A percentile compares a stretch with the other conserved stretches of the same genome.
Evolutionary conservation across 2,797 vertebrate genomes (phyloP).

Genomic region (Paramormyrops hopkinsi): DNA sequence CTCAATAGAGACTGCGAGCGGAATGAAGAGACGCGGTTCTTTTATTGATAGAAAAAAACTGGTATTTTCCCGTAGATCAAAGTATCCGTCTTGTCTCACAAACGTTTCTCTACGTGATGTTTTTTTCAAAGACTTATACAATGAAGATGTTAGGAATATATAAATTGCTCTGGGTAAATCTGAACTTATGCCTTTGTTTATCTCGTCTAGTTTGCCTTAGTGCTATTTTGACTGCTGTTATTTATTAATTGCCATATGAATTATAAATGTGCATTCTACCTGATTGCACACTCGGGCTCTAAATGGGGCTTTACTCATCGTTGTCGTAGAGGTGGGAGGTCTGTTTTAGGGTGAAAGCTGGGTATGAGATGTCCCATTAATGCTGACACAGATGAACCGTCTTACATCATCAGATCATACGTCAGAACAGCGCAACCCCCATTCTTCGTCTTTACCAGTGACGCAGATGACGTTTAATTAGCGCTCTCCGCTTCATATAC

Average conservation of each 20-base stretch:
- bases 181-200: not conserved
- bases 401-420: not conserved
- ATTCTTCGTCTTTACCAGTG: not conserved
- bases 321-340: not conserved
- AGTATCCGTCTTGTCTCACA: not conserved
- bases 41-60: not conserved
- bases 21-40: not conserved
- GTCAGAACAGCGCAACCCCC: not conserved
- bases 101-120: not conserved
- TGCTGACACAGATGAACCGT: not conserved
- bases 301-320: not conserved
- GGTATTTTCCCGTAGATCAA: not conserved
- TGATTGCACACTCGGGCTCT: not conserved
- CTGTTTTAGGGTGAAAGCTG: not conserved
- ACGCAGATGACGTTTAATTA: not conserved
- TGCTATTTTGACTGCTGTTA: not conserved
- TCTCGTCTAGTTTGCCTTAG: not conserved
- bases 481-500: not conserved
- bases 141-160: not conserved
- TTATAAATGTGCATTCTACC: not conserved
- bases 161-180: not conserved
- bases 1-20: not conserved
- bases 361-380: not conserved
- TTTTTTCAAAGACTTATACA: not conserved
- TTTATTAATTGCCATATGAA: not conserved